phyloP scores from a whole-genome alignment of 2,797 vertebrate species.

The Masticophis lateralis region DNA sequence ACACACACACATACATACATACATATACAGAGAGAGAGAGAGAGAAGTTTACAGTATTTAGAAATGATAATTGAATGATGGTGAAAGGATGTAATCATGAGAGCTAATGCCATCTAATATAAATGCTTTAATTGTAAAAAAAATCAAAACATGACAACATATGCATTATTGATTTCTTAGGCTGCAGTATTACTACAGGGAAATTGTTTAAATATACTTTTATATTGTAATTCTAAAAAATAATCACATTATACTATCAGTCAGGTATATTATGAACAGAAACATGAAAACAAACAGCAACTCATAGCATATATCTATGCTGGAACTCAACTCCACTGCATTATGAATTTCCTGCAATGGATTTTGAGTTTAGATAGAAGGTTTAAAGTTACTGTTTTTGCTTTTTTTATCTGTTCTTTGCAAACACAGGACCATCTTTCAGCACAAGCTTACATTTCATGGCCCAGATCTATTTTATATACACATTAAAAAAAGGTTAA shows the following conservation, averaged over 20 bases:
- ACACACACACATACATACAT: too few species aligned
- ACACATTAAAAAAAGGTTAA: neutral
- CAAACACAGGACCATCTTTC: neutral
- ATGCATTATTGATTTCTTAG: neutral
- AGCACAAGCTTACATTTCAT: neutral
- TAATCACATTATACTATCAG: neutral
- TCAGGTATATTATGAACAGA: neutral
- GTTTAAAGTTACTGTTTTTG: neutral
- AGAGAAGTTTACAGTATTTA: neutral
- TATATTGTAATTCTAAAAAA: neutral
- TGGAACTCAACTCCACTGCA: neutral
- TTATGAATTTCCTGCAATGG: neutral
- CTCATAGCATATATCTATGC: neutral
- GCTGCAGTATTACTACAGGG: neutral
- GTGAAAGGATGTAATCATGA: conserved; percentile 15
- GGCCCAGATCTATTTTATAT: neutral
- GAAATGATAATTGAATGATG: conserved; percentile 17
- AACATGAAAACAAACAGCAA: neutral
- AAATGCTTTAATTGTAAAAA: neutral
- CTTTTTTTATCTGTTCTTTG: neutral
- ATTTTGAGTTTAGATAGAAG: neutral
- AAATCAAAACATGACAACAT: neutral
- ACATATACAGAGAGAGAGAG: too few species aligned
- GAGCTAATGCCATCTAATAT: conserved; percentile 34
- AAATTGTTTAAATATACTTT: neutral